Conservation (phyloP, 1,140 invertebrate species). For the Zophobas morio region DNA sequence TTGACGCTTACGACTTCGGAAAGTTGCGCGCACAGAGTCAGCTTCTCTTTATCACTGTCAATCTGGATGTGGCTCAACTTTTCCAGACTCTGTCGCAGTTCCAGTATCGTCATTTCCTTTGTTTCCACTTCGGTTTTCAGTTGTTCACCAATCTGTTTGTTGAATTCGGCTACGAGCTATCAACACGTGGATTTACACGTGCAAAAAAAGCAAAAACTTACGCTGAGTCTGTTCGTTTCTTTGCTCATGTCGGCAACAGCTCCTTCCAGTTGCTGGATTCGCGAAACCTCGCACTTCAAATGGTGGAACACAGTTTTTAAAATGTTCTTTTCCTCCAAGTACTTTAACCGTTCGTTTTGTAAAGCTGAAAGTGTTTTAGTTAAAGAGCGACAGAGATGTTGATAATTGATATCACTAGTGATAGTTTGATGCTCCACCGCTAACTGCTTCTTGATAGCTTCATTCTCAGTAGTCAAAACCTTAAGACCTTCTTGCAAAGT, state of each 20-base stretch:
- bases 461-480: constrained; percentile 52
- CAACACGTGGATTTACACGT: constrained; percentile 10
- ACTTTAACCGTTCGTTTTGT: constrained; percentile 60
- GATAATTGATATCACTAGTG: constrained; percentile 44
- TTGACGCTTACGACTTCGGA: constrained; percentile 61
- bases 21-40: constrained; percentile 62
- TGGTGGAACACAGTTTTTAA: constrained; percentile 61
- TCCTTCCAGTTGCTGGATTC: constrained; percentile 59
- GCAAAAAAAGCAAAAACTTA: constrained; percentile 41
- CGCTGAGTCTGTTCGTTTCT: constrained; percentile 61
- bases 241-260: constrained; percentile 57
- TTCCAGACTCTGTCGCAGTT: constrained; percentile 58
- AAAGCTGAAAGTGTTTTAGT: constrained; percentile 51
- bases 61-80: constrained; percentile 62
- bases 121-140: constrained; percentile 59
- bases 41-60: constrained; percentile 60
- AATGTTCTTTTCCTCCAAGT: constrained; percentile 62
- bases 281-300: constrained; percentile 58
- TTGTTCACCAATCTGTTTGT: constrained; percentile 63
- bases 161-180: constrained; percentile 64
- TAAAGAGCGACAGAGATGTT: not conserved
- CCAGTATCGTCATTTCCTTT: constrained; percentile 58
- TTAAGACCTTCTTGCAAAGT: constrained; percentile 12
- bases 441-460: constrained; percentile 53
- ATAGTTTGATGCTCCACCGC: constrained; percentile 58